Conservation (phyloP, 64 coral and sea anemone genomes). For the Porites australiensis region DNA sequence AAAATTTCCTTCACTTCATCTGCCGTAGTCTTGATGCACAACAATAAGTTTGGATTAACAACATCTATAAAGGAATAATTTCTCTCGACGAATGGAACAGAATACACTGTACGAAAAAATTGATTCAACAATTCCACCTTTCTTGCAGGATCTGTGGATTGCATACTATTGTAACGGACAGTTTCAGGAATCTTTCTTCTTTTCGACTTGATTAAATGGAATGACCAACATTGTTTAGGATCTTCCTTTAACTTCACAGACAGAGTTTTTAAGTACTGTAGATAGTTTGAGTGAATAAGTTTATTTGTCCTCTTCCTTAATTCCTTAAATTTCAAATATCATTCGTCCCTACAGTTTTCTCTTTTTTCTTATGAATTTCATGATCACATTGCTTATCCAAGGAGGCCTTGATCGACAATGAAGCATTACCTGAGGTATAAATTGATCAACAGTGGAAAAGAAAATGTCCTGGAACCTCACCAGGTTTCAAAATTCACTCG, state of each 20-base stretch:
- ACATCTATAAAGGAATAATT: background rate
- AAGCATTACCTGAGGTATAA: too few species aligned
- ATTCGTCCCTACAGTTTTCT: too few species aligned
- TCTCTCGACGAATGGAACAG: too few species aligned
- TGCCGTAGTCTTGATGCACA: background rate
- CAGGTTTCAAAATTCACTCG: too few species aligned
- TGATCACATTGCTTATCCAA: too few species aligned
- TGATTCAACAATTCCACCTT: background rate
- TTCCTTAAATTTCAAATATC: too few species aligned
- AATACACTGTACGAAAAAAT: background rate
- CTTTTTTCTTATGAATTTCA: too few species aligned
- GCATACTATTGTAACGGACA: background rate
- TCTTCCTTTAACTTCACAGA: background rate
- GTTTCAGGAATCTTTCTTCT: background rate
- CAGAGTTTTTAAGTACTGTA: background rate
- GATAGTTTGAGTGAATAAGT: background rate
- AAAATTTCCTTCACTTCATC: constrained; percentile 5
- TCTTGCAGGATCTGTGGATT: background rate
- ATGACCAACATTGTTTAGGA: background rate
- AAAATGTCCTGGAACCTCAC: too few species aligned
- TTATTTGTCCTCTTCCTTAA: background rate
- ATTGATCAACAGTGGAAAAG: too few species aligned
- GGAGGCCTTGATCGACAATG: too few species aligned
- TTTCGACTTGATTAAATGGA: background rate
- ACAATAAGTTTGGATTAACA: background rate